Conservation (phyloP, 2,113 vertebrate genomes). For the Phylloscopus trochiloides region DNA sequence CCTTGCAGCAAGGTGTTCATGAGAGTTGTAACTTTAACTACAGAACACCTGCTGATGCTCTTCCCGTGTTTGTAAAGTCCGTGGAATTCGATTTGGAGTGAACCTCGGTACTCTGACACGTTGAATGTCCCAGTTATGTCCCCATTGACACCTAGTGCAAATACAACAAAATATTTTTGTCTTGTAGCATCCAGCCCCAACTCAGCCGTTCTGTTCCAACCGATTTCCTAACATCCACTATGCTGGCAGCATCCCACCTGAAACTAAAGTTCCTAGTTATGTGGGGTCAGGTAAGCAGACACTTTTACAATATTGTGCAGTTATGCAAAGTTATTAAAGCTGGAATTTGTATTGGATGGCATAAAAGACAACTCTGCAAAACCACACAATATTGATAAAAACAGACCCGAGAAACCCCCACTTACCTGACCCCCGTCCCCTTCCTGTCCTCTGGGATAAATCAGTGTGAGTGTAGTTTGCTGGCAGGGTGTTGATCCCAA, state of each 20-base stretch:
- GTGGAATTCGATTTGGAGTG: too few relatives aligned
- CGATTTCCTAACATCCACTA: not conserved
- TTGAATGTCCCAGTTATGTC: not conserved
- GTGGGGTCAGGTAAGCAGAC: constrained; percentile 25
- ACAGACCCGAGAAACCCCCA: not conserved
- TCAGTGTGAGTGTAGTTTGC: not conserved
- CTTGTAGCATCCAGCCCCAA: not conserved
- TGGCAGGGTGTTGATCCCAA: not conserved
- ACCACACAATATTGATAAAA: constrained; percentile 36
- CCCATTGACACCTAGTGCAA: fast-evolving
- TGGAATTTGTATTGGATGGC: not conserved
- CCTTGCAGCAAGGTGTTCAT: not conserved
- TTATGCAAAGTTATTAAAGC: constrained; percentile 3
- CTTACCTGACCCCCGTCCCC: not conserved
- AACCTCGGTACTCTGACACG: fast-evolving
- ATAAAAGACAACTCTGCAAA: not conserved
- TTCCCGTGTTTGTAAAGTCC: fast-evolving
- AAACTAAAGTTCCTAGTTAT: constrained; percentile 9
- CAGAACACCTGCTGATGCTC: not conserved
- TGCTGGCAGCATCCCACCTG: not conserved
- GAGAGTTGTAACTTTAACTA: not conserved
- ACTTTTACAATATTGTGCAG: constrained; percentile 16
- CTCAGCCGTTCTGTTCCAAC: not conserved
- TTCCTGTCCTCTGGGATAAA: not conserved
- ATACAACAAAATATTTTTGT: not conserved